Conservation (phyloP, 2,888 invertebrate species). For the Adela reaumurella region DNA sequence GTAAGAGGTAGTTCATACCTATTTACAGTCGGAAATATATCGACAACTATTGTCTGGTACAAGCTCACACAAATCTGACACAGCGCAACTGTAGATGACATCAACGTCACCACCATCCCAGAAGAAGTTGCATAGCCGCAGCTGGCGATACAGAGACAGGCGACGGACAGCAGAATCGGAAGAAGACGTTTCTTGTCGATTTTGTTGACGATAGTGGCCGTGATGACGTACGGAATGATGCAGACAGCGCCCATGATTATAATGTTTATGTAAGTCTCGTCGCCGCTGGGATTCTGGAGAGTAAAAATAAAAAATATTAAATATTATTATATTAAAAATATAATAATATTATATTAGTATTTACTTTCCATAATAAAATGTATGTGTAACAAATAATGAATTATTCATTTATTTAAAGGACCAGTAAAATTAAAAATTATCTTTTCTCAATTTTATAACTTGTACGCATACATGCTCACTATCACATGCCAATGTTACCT, state of each 20-base stretch:
- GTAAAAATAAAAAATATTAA: no score
- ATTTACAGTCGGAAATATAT: conserved; percentile 28
- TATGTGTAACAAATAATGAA: no score
- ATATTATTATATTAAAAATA: no score
- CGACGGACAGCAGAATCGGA: conserved; percentile 12
- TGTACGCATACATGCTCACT: no score
- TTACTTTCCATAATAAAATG: no score
- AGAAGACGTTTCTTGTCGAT: conserved; percentile 30
- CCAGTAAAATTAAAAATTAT: no score
- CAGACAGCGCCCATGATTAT: conserved; percentile 28
- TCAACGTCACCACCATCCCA: background rate
- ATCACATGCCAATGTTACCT: no score
- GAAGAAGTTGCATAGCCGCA: conserved; percentile 16
- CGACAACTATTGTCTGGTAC: conserved; percentile 25
- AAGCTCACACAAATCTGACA: conserved; percentile 24
- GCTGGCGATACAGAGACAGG: conserved; percentile 15
- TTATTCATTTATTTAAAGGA: no score
- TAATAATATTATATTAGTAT: no score
- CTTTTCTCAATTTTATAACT: no score
- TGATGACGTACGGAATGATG: conserved; percentile 23
- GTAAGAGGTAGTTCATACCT: conserved; percentile 26
- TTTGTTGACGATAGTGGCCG: conserved; percentile 26
- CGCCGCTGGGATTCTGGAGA: conserved; percentile 29
- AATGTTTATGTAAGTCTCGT: conserved; percentile 34
- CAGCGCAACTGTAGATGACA: conserved; percentile 6